Evolutionary conservation across 2,888 invertebrate species (phyloP).

Genomic region (Maniola hyperantus): DNA sequence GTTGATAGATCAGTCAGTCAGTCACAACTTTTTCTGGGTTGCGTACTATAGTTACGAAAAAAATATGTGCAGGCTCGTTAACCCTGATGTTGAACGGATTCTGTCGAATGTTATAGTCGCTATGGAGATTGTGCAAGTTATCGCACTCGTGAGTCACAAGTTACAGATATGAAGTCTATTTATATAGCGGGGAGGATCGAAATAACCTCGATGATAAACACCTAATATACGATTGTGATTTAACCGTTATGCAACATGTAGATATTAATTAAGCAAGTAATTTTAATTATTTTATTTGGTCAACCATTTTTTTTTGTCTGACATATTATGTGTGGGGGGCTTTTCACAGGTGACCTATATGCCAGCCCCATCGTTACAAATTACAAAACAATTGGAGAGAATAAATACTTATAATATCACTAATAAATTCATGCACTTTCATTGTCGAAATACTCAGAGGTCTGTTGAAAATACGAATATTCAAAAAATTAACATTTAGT

Average conservation of each 20-base stretch:
- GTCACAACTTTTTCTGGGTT: too few species aligned
- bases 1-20: too few species aligned
- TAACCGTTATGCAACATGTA: background rate
- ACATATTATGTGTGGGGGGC: too few species aligned
- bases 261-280: background rate
- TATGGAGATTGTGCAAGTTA: slow-evolving; percentile 31
- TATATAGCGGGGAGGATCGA: slow-evolving; percentile 12
- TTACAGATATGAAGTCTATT: slow-evolving; percentile 20
- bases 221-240: background rate
- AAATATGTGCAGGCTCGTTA: background rate
- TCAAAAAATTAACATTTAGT: too few species aligned
- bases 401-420: too few species aligned
- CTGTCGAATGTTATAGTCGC: slow-evolving; percentile 21
- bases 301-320: too few species aligned
- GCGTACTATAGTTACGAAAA: background rate
- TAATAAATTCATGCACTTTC: too few species aligned
- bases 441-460: too few species aligned
- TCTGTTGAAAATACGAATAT: too few species aligned
- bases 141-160: slow-evolving; percentile 24
- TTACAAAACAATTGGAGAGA: too few species aligned
- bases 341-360: too few species aligned
- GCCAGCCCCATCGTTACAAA: too few species aligned
- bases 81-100: slow-evolving; percentile 7
- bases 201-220: slow-evolving; percentile 19
- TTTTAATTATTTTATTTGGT: background rate